Conservation (phyloP, 2,113 vertebrate species). For the Trinectes maculatus region DNA sequence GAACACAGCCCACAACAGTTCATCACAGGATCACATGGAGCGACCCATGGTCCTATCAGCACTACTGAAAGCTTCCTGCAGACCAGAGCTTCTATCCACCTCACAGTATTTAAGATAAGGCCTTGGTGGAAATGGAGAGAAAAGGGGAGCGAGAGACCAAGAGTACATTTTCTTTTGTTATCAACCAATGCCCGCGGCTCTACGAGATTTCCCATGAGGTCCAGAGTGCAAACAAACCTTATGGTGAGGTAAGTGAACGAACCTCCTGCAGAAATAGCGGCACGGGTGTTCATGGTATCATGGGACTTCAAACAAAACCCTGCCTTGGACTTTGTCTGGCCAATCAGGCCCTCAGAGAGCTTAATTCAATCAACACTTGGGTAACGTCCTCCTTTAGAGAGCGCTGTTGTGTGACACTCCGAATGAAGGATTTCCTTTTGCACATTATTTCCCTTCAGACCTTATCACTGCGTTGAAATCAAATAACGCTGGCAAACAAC, state of each 20-base stretch:
- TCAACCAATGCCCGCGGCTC: slow-evolving; percentile 51
- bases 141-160: slow-evolving; percentile 6
- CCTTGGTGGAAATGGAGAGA: slow-evolving; percentile 32
- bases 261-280: slow-evolving; percentile 26
- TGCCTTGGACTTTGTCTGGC: not conserved
- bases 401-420: not conserved
- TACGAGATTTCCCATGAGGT: slow-evolving; percentile 68
- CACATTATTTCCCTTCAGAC: not conserved
- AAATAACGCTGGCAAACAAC: slow-evolving; percentile 24
- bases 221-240: slow-evolving; percentile 56
- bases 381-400: slow-evolving; percentile 1
- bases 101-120: slow-evolving; percentile 72
- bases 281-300: slow-evolving; percentile 8
- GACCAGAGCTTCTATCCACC: slow-evolving; percentile 55
- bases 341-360: slow-evolving; percentile 22
- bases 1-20: slow-evolving; percentile 39
- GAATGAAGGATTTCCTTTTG: not conserved
- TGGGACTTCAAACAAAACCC: slow-evolving; percentile 48
- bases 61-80: slow-evolving; percentile 62
- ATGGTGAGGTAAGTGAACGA: slow-evolving; percentile 31
- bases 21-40: slow-evolving; percentile 22
- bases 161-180: slow-evolving; percentile 62
- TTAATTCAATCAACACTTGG: slow-evolving; percentile 46
- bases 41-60: slow-evolving; percentile 37
- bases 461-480: slow-evolving; percentile 33